A percentile compares a stretch with the other conserved stretches of the same genome.
Evolutionary conservation across 2,797 vertebrate genomes (phyloP).

Genomic region (Nyctalus aviator): DNA sequence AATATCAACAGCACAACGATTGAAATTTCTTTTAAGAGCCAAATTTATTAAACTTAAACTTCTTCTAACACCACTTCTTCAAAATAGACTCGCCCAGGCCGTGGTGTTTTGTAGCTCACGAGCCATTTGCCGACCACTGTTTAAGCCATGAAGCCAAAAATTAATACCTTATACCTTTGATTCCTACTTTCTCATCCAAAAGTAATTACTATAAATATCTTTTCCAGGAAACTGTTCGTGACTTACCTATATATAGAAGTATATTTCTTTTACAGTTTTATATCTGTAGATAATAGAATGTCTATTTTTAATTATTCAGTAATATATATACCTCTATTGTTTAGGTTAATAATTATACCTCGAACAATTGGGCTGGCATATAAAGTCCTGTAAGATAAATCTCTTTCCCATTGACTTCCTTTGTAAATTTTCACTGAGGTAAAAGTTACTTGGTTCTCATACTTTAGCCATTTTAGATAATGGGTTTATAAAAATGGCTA

Average conservation of each 20-base stretch:
- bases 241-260: background rate
- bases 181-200: constrained; percentile 32
- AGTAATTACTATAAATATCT: constrained; percentile 41
- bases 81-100: no score
- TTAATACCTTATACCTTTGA: background rate
- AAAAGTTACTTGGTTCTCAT: constrained; percentile 18
- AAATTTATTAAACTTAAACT: no score
- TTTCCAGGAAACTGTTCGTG: constrained; percentile 21
- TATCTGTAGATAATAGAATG: background rate
- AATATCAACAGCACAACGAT: no score
- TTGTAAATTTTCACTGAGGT: constrained; percentile 15
- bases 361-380: background rate
- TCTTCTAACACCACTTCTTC: no score
- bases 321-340: background rate
- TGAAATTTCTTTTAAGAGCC: no score
- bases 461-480: constrained; percentile 15
- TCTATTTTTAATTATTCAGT: background rate
- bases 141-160: constrained; percentile 28
- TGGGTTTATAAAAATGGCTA: constrained; percentile 26
- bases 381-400: background rate
- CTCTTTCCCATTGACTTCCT: background rate
- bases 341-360: constrained; percentile 41
- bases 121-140: background rate
- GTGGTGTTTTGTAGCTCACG: no score
- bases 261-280: constrained; percentile 31